Conservation (phyloP, 2,888 invertebrate genomes). For the Microplitis deprimator region DNA sequence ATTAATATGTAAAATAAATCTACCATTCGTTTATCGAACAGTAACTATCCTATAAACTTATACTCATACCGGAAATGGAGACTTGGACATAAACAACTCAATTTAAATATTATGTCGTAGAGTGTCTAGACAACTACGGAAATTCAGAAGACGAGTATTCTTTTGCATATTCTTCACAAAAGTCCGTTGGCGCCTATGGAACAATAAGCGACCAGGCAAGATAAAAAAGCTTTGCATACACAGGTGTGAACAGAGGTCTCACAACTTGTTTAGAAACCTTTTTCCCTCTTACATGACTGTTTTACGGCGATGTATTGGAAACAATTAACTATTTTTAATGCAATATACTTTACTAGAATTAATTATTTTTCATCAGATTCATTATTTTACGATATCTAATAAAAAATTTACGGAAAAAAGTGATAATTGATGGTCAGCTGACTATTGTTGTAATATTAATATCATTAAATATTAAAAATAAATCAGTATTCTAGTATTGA, state of each 20-base stretch:
- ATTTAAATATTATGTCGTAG: neutral
- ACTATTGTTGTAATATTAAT: neutral
- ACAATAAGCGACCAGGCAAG: conserved; percentile 13
- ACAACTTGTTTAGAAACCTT: neutral
- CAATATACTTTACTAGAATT: neutral
- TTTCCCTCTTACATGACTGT: neutral
- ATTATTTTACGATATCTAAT: neutral
- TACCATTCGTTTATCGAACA: neutral
- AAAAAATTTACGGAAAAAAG: neutral
- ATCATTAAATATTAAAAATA: neutral
- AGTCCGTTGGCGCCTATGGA: conserved; percentile 29
- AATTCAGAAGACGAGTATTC: neutral
- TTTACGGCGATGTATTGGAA: neutral
- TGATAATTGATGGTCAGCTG: neutral
- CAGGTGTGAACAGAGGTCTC: conserved; percentile 32
- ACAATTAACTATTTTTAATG: neutral
- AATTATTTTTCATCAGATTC: neutral
- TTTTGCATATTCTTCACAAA: conserved; percentile 23
- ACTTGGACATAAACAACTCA: neutral
- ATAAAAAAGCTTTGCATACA: conserved; percentile 33
- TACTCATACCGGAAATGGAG: neutral
- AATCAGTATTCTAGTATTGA: conserved; percentile 12
- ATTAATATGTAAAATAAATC: neutral
- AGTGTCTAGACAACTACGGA: conserved; percentile 26
- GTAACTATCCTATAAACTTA: neutral